Evolutionary conservation across 2,113 vertebrate species (phyloP).

Genomic region (Psammodynastes pulverulentus): DNA sequence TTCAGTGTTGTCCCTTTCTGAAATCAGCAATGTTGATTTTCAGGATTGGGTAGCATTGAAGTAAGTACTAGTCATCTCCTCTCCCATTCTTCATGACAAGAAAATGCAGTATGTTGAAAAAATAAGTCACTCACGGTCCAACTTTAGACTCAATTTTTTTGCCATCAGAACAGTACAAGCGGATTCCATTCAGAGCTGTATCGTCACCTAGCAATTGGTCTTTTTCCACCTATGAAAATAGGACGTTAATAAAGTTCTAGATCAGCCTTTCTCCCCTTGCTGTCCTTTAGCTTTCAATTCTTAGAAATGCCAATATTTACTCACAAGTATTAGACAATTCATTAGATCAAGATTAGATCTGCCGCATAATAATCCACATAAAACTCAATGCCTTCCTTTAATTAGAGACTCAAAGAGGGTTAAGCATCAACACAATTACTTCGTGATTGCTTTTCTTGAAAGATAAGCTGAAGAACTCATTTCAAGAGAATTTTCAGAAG

Average conservation of each 20-base stretch:
- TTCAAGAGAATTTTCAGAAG: neutral
- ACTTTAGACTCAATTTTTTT: neutral
- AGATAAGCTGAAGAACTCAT: neutral
- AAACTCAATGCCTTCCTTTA: neutral
- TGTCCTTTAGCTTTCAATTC: no score
- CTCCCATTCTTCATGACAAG: no score
- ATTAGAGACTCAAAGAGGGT: neutral
- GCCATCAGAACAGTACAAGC: neutral
- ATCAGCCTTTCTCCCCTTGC: neutral
- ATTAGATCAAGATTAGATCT: neutral
- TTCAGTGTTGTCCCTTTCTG: no score
- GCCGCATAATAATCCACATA: neutral
- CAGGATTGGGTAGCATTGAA: no score
- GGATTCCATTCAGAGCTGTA: neutral
- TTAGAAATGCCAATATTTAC: no score
- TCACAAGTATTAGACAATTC: neutral
- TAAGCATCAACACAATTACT: neutral
- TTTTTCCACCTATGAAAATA: neutral
- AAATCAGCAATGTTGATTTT: no score
- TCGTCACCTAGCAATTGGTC: rapidly evolving
- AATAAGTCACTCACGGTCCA: neutral
- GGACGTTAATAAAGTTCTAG: neutral
- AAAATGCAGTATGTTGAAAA: no score
- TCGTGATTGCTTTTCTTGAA: neutral
- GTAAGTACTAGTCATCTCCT: no score